phyloP scores from a whole-genome alignment of 2,797 vertebrate species.

The Poecile montanus region DNA sequence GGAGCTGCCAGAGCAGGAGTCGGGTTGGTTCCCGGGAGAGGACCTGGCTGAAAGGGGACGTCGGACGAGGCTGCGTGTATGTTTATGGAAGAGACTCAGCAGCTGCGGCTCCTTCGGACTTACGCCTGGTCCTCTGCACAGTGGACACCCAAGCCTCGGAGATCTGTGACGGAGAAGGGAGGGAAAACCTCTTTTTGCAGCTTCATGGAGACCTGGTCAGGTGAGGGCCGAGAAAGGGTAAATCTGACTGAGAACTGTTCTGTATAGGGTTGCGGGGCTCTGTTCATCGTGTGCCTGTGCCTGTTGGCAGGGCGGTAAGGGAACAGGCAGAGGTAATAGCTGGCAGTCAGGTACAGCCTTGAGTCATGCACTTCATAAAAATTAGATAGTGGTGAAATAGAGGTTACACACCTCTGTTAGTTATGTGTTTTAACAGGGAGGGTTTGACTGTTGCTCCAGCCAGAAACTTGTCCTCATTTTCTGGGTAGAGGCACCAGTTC shows the following conservation, averaged over 20 bases:
- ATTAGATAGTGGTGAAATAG: not conserved
- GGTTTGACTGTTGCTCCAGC: not conserved
- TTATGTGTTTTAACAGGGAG: not conserved
- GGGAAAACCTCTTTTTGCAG: conserved; percentile 87
- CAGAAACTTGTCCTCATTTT: not conserved
- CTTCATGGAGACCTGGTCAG: conserved; percentile 94
- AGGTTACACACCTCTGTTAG: not conserved
- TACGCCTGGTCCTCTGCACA: conserved; percentile 91
- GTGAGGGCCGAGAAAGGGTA: conserved; percentile 67
- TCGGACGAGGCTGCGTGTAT: conserved; percentile 88
- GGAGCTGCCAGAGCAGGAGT: conserved; percentile 84
- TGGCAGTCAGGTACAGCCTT: not conserved
- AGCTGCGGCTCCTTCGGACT: conserved; percentile 74
- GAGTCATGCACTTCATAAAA: not conserved
- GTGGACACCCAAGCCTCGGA: conserved; percentile 88
- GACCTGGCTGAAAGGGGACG: conserved; percentile 90
- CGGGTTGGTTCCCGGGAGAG: conserved; percentile 91
- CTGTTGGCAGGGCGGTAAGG: accelerated
- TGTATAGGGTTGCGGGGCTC: not conserved
- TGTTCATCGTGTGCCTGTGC: accelerated
- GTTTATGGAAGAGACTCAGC: conserved; percentile 77
- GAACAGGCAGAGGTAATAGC: not conserved
- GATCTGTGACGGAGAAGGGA: conserved; percentile 86
- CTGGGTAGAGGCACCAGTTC: not conserved
- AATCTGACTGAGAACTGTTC: not conserved